Evolutionary conservation across 2,113 vertebrate genomes (phyloP).

Genomic region (Petrocephalus zakoni): DNA sequence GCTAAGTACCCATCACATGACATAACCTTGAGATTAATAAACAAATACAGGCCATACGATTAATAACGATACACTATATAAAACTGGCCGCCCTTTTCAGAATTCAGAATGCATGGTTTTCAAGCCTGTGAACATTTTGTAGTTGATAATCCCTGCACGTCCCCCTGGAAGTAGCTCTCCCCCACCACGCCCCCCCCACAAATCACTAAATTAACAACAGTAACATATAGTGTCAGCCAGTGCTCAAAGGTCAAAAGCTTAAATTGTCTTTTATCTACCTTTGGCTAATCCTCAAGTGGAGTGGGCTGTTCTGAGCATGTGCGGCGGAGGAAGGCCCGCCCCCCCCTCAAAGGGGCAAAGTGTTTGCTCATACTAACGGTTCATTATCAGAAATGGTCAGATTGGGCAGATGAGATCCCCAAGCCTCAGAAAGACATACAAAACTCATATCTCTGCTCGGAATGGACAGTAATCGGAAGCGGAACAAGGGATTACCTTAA

Average conservation of each 20-base stretch:
- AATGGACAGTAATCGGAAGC: not conserved
- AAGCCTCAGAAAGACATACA: slow-evolving; percentile 41
- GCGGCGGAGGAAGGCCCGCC: not conserved
- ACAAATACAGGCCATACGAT: not conserved
- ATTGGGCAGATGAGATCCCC: slow-evolving; percentile 44
- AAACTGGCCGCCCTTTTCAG: not conserved
- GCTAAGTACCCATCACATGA: not conserved
- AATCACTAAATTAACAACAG: not conserved
- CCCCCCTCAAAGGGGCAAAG: not conserved
- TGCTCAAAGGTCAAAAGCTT: not conserved
- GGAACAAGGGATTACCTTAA: not conserved
- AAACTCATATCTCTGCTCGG: slow-evolving; percentile 14
- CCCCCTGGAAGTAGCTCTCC: not conserved
- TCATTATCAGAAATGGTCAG: slow-evolving; percentile 63
- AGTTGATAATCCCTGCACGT: not conserved
- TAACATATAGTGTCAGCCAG: not conserved
- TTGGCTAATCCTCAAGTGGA: not conserved
- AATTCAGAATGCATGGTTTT: not conserved
- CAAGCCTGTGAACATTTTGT: not conserved
- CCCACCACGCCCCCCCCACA: not conserved
- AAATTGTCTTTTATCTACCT: not conserved
- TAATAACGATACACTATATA: not conserved
- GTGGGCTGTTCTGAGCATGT: not conserved
- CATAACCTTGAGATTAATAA: not conserved
- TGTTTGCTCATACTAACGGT: slow-evolving; percentile 34